Base-by-base conservation (phyloP, 1,140 invertebrate genomes). In the Gryon sp. region DNA sequence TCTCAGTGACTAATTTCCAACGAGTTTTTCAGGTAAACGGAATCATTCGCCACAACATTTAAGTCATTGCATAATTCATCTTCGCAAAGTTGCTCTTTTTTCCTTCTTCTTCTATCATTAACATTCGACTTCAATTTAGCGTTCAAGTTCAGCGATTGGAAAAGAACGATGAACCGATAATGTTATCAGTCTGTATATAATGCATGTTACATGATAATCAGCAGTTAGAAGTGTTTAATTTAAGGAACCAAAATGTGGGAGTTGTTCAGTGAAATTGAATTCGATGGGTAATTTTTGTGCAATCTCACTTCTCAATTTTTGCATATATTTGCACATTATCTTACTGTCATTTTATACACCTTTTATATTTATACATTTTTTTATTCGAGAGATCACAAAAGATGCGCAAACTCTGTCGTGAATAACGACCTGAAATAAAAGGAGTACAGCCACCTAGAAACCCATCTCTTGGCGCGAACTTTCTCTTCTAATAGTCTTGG, bases 391-490 rank as follows among this genome's bases (percentile, higher is more conserved):
- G 26, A n/a, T n/a, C 11, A 16, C 19, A 1, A 20, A 34, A n/a
- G 34, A 18, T 14, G 4, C 45, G 40, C 19, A 36, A 32, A 20
- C 22, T 32, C 4, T 30, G 48, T 46, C 28, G 55, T 43, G 55
- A 75, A 78, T 73, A 79, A 82, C 77, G 83, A 81, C 78, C 82
- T 83, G 48, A 80, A 81, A 83, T 72, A 74, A 45, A 82, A 84
- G 73, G 78, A 83, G 79, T 63, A 80, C 83, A 80, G 74, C n/a
- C 83, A 78, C 57, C 78, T 83, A 81, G 81, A 84, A 83, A 83
- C 77, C 63, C 68, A 79, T 79, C 53, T 76, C 20, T 14, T 14
- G 18, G 36, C 59, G 59, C 77, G 50, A 46, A 73, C 76, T 82
- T 82, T 80, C 76, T 76, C 76, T 69, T 79, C 62, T 70, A 69